Percentiles rank a stretch among this genome's conserved stretches.
Conservation (phyloP, 2,797 vertebrate species). For the Phoxinus dragarum region DNA sequence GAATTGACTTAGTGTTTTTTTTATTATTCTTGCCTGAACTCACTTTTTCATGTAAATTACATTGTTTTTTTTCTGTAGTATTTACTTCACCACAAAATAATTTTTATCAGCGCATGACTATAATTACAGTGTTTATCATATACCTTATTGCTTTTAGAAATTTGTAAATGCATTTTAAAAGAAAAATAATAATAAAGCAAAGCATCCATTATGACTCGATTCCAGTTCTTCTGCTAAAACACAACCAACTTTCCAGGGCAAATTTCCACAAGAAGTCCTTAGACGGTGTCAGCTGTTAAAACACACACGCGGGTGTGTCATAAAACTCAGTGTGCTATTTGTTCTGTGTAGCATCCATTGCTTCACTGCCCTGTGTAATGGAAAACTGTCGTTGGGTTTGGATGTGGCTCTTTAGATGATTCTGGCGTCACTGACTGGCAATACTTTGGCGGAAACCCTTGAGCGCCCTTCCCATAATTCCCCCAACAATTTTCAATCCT, state of each 20-base stretch:
- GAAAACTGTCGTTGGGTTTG: not conserved
- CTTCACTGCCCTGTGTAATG: slow-evolving; percentile 17
- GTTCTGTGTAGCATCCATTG: not conserved
- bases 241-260: not conserved
- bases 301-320: not conserved
- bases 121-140: too few species aligned
- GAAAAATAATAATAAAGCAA: too few species aligned
- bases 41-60: too few species aligned
- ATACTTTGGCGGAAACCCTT: not conserved
- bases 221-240: not conserved
- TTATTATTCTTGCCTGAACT: too few species aligned
- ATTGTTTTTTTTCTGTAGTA: too few species aligned
- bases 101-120: too few species aligned
- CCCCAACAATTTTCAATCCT: slow-evolving; percentile 28
- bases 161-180: too few species aligned
- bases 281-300: not conserved
- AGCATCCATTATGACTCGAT: too few species aligned
- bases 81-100: too few species aligned
- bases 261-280: not conserved
- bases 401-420: not conserved
- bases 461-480: not conserved
- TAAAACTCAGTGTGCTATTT: not conserved
- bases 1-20: too few species aligned
- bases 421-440: not conserved
- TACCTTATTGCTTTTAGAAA: too few species aligned